Evolutionary conservation across 2,888 invertebrate species (phyloP), one percentile per base, ranked within the genome.

Genomic region (Rhagophthalmus giganteus): DNA sequence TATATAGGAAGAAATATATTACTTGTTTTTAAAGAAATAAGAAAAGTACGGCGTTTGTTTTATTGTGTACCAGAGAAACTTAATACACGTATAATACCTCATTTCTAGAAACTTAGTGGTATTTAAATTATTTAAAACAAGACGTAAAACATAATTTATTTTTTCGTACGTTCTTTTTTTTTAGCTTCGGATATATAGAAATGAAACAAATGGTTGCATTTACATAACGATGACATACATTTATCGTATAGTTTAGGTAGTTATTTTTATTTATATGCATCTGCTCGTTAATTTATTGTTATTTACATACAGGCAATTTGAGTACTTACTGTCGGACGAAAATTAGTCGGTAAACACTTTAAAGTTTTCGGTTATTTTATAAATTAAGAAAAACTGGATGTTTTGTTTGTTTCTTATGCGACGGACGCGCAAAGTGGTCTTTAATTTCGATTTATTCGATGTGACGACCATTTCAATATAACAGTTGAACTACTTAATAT

Each of bases 241-340:
- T 14, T 26, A 32, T 38, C 46, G 25, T 46, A 14, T 31, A n/a
- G n/a, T 12, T 37, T 37, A 12, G 15, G 11, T 20, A 15, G 12
- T 38, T 46, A 38, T 46, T 46, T 38, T 38, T 37, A 15, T 25
- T 14, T 27, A 38, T 46, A 25, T 32, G 37, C 32, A 46, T 12
- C 26, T 38, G 14, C 32, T 38, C 32, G 35, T 37, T 32, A 37
- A 31, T 37, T 10, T 31, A 30, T 20, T 5, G 7, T 7, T 20
- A 7, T 20, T 20, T 20, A 5, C 3, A 20, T n/a, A n/a, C n/a
- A n/a, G n/a, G n/a, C n/a, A n/a, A n/a, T n/a, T n/a, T n/a, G n/a
- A n/a, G n/a, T n/a, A n/a, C n/a, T n/a, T n/a, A n/a, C n/a, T n/a
- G n/a, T n/a, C n/a, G n/a, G n/a, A n/a, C n/a, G n/a, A n/a, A n/a